phyloP scores from a whole-genome alignment of 2,113 vertebrate species.

The Neotoma lepida region DNA sequence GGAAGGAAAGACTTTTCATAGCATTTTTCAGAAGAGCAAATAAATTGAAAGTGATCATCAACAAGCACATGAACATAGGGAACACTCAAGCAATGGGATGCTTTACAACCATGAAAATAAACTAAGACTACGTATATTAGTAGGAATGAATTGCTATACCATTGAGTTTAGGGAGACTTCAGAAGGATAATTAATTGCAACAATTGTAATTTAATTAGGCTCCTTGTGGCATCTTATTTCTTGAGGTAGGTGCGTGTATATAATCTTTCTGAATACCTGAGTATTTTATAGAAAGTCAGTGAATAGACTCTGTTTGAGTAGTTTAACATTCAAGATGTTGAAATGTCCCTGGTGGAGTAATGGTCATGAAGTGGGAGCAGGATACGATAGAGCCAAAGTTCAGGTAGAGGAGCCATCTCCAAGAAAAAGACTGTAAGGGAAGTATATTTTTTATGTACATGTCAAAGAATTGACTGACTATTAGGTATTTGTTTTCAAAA shows the following conservation, averaged over 20 bases:
- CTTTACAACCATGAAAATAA: slow-evolving; percentile 5
- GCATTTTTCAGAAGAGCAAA: not conserved
- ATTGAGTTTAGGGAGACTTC: not conserved
- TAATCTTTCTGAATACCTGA: slow-evolving; percentile 5
- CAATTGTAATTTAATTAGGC: not conserved
- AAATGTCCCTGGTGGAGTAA: not conserved
- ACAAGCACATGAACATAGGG: not conserved
- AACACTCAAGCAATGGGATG: not conserved
- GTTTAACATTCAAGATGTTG: slow-evolving; percentile 24
- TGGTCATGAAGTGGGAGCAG: not conserved
- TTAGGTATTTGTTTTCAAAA: slow-evolving; percentile 4
- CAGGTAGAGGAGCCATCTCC: not conserved
- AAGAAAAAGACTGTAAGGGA: not conserved
- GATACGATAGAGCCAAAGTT: not conserved
- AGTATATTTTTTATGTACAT: slow-evolving; percentile 18
- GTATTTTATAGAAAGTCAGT: slow-evolving; percentile 35
- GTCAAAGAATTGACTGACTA: not conserved
- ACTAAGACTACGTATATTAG: not conserved
- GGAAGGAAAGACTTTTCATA: not conserved
- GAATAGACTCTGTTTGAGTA: slow-evolving; percentile 24
- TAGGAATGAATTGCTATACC: not conserved
- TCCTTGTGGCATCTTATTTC: not conserved
- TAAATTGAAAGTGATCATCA: not conserved
- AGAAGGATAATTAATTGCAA: not conserved
- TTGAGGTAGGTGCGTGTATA: not conserved